phyloP scores from a whole-genome alignment of 1,140 invertebrate species.

The Trichonephila clavipes region DNA sequence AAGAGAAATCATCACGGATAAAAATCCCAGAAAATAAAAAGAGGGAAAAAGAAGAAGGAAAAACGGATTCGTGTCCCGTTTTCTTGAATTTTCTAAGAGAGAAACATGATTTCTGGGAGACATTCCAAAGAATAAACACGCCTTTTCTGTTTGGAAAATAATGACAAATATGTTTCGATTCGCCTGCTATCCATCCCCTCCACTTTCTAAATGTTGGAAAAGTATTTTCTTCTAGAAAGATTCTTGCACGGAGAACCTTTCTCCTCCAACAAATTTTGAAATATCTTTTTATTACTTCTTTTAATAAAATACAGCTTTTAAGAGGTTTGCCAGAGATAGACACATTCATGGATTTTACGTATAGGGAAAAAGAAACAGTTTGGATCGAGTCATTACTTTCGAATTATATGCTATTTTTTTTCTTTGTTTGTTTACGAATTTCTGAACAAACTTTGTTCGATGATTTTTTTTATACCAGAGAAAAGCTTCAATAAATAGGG shows the following conservation, averaged over 20 bases:
- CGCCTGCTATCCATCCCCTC: neutral
- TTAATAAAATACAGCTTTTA: neutral
- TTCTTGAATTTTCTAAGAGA: neutral
- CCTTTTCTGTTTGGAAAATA: conserved; percentile 10
- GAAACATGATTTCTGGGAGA: neutral
- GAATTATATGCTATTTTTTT: no score
- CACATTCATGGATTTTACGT: neutral
- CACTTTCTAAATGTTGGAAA: neutral
- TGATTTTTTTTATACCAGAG: no score
- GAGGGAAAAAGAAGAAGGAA: neutral
- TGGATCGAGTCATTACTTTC: no score
- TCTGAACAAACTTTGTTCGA: no score
- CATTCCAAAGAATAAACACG: conserved; percentile 14
- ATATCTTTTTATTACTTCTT: neutral
- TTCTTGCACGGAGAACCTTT: neutral
- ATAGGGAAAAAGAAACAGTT: neutral
- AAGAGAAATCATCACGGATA: conserved; percentile 37
- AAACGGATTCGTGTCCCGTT: neutral
- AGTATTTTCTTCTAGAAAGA: neutral
- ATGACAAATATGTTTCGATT: conserved; percentile 47
- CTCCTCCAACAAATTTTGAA: neutral
- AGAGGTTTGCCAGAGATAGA: neutral
- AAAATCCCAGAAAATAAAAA: neutral
- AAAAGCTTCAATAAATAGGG: no score
- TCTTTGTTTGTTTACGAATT: no score